Conservation (phyloP, 2,797 vertebrate species). For the Peromyscus attwateri region DNA sequence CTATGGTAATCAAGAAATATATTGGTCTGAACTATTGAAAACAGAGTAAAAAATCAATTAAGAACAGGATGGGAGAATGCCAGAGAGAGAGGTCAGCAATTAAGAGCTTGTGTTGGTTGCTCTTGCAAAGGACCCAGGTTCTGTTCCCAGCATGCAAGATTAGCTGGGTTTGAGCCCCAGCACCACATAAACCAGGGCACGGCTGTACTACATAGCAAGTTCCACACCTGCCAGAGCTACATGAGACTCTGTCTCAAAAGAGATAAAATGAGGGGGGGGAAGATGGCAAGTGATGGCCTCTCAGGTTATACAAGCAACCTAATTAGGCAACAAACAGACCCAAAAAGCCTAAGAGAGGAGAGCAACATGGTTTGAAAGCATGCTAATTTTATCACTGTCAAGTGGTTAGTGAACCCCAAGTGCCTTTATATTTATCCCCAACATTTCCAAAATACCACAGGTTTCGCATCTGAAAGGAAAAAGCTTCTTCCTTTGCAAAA, state of each 20-base stretch:
- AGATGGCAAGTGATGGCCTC: neutral
- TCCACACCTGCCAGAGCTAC: neutral
- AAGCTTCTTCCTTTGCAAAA: neutral
- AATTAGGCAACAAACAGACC: neutral
- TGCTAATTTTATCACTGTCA: neutral
- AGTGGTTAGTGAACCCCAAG: neutral
- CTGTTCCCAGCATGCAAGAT: neutral
- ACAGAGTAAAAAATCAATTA: conserved; percentile 28
- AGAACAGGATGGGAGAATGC: neutral
- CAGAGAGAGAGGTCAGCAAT: neutral
- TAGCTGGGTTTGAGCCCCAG: neutral
- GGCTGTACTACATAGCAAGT: neutral
- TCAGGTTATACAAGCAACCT: neutral
- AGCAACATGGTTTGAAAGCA: neutral
- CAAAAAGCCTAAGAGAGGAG: conserved; percentile 8
- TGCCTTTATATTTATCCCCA: neutral
- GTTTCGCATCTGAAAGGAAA: conserved; percentile 30
- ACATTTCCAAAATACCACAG: conserved; percentile 14
- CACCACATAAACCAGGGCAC: neutral
- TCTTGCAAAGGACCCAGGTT: neutral
- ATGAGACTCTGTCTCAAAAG: neutral
- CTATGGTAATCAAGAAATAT: conserved; percentile 35
- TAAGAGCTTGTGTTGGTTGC: neutral
- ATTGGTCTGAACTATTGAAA: conserved; percentile 34
- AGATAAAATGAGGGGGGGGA: neutral